These are phyloP conservation scores for Phoronis australis DNA, from an alignment of 2,888 invertebrate genomes.

Conservation along the genomic window DNA sequence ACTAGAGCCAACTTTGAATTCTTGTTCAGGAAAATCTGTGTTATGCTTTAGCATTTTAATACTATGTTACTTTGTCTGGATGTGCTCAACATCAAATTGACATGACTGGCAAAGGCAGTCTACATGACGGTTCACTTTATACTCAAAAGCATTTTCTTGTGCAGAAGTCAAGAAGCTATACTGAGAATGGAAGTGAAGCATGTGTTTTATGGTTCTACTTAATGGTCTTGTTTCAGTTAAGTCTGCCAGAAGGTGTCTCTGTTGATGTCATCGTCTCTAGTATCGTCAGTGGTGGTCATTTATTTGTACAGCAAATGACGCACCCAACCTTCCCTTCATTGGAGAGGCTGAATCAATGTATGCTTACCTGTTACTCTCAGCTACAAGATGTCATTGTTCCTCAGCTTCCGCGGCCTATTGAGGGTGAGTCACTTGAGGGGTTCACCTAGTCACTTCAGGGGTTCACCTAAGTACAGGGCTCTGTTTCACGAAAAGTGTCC, in stretches of 20 bases:
- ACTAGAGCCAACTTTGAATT: no score
- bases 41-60: no score
- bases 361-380: conserved; percentile 73
- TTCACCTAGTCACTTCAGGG: no score
- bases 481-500: no score
- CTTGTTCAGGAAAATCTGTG: no score
- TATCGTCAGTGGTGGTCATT: conserved; percentile 77
- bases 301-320: conserved; percentile 92
- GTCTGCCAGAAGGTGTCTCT: conserved; percentile 83
- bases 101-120: no score
- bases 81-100: no score
- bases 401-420: conserved; percentile 70
- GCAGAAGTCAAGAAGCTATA: neutral
- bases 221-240: conserved; percentile 61
- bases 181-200: conserved; percentile 18
- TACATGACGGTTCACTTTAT: no score
- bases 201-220: no score
- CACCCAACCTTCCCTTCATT: conserved; percentile 88
- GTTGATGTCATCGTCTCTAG: conserved; percentile 88
- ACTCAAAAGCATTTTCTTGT: no score
- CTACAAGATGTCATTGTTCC: conserved; percentile 70
- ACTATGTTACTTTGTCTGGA: no score
- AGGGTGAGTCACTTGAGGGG: conserved; percentile 66
- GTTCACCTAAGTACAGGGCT: no score
- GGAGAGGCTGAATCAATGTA: conserved; percentile 69